These are phyloP conservation scores for Pseudeuparius sepicola DNA, from an alignment of 2,888 invertebrate genomes.

Conservation along the genomic window DNA sequence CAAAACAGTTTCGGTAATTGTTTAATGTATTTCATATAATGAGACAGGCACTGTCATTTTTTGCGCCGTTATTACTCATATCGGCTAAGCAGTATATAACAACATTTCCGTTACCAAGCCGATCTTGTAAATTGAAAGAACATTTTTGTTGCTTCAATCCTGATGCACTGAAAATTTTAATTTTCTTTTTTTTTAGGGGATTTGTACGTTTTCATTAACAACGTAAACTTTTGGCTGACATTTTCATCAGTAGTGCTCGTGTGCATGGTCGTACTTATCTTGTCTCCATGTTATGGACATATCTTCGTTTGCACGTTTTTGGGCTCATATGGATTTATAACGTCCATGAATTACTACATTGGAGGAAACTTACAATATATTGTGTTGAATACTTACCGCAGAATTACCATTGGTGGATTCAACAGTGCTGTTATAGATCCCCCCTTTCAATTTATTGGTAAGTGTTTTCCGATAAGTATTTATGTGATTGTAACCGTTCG, in stretches of 20 bases:
- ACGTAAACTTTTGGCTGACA: conserved; percentile 54
- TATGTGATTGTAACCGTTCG: no score
- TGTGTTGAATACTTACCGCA: conserved; percentile 53
- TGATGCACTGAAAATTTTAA: conserved; percentile 1
- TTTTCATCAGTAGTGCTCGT: conserved; percentile 41
- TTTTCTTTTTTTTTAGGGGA: conserved; percentile 39
- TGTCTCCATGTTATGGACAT: conserved; percentile 45
- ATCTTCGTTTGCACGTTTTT: conserved; percentile 54
- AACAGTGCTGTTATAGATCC: conserved; percentile 48
- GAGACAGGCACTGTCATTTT: no score
- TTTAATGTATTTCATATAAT: no score
- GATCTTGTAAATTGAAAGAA: not conserved
- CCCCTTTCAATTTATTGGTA: conserved; percentile 52
- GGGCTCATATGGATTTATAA: conserved; percentile 52
- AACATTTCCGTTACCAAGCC: not conserved
- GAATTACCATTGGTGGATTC: conserved; percentile 50
- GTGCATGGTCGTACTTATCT: conserved; percentile 33
- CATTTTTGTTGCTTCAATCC: no score
- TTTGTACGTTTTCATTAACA: conserved; percentile 39
- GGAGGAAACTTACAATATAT: conserved; percentile 60
- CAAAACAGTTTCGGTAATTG: no score
- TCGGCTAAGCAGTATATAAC: conserved; percentile 1
- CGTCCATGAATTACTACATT: conserved; percentile 53
- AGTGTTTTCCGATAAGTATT: conserved; percentile 25
- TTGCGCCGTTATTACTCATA: no score